Base-by-base conservation (phyloP, 2,888 invertebrate genomes). In the Andrena bucephala region DNA sequence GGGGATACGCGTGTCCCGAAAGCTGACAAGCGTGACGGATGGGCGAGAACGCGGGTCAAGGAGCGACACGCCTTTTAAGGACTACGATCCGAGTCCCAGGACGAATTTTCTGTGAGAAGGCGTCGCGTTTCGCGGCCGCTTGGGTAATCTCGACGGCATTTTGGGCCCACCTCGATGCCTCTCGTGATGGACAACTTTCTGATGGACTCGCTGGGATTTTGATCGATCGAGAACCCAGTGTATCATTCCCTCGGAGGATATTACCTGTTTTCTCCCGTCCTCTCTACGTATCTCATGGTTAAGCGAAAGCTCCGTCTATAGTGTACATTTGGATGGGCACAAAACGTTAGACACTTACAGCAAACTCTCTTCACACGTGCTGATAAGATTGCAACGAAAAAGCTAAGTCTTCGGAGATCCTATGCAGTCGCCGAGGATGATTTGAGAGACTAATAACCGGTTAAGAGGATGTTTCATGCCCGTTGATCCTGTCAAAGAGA, bases 11-110 rank as follows among this genome's bases (percentile, higher is more conserved):
- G 85, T 79, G 85, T 83, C 74, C 74, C 69, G 77, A 69, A 75
- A 81, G 77, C 65, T 75, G 89, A 89, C 88, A 87, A 82, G 69
- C 88, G 82, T 89, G 90, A 90, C 89, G 87, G 81, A 90, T 86
- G 86, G 85, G 86, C 81, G 54, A 52, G 68, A 78, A 87, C 84
- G 79, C 80, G 86, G 89, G 90, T 90, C 89, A 90, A 90, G 87
- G 86, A 84, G 84, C 84, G 88, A 82, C 77, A 82, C 83, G 79
- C 85, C 85, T 88, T 88, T 85, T 85, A 88, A 88, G 84, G 81
- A 81, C 69, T 63, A 68, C 77, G 77, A 79, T 76, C 27, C 27
- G 29, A 59, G 77, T 71, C 79, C 65, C 86, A 77, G 79, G 84
- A 83, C 87, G 89, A 85, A 89, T 88, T 87, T 87, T 87, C 84